Conservation (phyloP, 2,113 vertebrate species). For the Leptobrachium leishanense region DNA sequence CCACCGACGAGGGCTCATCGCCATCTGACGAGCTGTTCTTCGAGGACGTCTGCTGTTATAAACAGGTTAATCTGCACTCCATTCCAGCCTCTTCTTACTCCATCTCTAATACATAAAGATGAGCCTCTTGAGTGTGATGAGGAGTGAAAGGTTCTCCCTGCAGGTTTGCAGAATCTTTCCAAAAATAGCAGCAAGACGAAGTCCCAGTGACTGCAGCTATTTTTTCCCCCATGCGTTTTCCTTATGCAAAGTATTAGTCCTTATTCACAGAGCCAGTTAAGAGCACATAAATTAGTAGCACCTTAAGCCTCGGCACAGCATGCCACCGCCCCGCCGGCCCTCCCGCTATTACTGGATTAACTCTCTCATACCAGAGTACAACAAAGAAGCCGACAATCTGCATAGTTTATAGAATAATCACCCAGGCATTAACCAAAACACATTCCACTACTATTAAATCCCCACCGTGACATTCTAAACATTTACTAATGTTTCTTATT, state of each 20-base stretch:
- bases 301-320: background rate
- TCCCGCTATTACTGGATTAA: background rate
- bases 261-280: slow-evolving; percentile 3
- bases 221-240: background rate
- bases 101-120: slow-evolving; percentile 32
- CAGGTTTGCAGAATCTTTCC: slow-evolving; percentile 14
- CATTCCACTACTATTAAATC: no score
- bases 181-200: slow-evolving; percentile 17
- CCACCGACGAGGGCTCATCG: background rate
- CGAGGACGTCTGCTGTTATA: background rate
- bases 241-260: slow-evolving; percentile 12
- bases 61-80: slow-evolving; percentile 5
- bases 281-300: slow-evolving; percentile 16
- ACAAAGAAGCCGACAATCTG: background rate
- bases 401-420: background rate
- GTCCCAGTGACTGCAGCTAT: slow-evolving; percentile 1
- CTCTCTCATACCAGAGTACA: background rate
- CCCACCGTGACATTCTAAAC: no score
- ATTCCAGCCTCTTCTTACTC: background rate
- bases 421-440: no score
- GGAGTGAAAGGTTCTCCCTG: slow-evolving; percentile 27
- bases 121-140: slow-evolving; percentile 22
- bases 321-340: background rate
- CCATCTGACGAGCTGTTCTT: background rate
- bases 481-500: background rate